Conservation (phyloP, 2,888 invertebrate genomes). For the Conops quadrifasciatus region DNA sequence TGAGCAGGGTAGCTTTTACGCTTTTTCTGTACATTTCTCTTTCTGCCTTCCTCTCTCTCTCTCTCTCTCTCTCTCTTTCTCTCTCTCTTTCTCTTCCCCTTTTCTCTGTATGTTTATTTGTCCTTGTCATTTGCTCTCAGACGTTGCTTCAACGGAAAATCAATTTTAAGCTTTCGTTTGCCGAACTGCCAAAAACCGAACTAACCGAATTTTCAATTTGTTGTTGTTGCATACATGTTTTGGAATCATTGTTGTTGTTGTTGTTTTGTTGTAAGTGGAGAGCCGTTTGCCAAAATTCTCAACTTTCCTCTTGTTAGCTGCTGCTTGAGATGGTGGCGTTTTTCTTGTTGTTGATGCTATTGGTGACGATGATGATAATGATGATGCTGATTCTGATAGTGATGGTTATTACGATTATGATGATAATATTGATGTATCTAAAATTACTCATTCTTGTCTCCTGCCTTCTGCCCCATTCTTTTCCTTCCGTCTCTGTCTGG, state of each 20-base stretch:
- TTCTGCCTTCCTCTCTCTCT: neutral
- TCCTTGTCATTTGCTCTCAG: too few species aligned
- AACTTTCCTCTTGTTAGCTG: neutral
- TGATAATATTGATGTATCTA: too few species aligned
- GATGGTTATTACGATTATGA: too few species aligned
- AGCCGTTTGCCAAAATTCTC: neutral
- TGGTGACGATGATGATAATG: conserved; percentile 1
- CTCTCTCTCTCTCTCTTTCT: neutral
- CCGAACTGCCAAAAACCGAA: conserved; percentile 11
- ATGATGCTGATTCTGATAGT: too few species aligned
- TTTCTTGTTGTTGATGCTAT: neutral
- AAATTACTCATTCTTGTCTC: too few species aligned
- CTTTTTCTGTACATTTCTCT: neutral
- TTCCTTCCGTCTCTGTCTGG: too few species aligned
- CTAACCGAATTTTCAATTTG: conserved; percentile 1
- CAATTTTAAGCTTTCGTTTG: conserved; percentile 7
- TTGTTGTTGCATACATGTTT: neutral
- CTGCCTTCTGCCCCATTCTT: too few species aligned
- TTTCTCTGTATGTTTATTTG: neutral
- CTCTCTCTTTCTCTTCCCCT: neutral
- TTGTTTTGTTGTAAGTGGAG: neutral
- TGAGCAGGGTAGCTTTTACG: too few species aligned
- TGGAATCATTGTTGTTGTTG: neutral
- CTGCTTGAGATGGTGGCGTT: too few species aligned
- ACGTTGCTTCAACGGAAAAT: conserved; percentile 12